Evolutionary conservation across 2,888 invertebrate genomes (phyloP).

Genomic region (Chrysotoxum bicinctum): DNA sequence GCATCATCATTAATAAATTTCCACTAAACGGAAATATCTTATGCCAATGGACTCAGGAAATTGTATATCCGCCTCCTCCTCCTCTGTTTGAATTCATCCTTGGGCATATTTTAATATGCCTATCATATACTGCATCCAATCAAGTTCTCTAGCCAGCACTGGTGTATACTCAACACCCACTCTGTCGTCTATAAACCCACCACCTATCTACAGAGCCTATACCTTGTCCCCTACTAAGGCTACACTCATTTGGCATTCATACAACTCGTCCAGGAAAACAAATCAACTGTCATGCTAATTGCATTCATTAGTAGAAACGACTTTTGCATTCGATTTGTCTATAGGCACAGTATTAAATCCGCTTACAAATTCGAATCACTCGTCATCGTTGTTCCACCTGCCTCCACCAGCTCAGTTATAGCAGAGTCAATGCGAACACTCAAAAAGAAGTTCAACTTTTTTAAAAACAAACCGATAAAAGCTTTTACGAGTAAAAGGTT

Average conservation of each 20-base stretch:
- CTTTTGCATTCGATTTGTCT: constrained; percentile 63
- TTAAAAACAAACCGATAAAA: constrained; percentile 26
- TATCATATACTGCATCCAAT: constrained; percentile 23
- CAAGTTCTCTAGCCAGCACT: constrained; percentile 19
- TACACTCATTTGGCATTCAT: constrained; percentile 56
- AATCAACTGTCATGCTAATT: constrained; percentile 71
- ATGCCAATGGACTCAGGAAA: constrained; percentile 34
- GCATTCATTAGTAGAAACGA: constrained; percentile 66
- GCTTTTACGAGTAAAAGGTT: constrained; percentile 34
- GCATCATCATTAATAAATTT: constrained; percentile 4
- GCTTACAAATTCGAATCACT: constrained; percentile 64
- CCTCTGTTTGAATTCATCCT: constrained; percentile 23
- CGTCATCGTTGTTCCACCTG: neutral
- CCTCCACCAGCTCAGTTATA: neutral
- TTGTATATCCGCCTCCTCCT: constrained; percentile 27
- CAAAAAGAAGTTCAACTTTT: constrained; percentile 37
- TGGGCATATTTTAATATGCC: constrained; percentile 26
- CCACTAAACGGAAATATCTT: constrained; percentile 28
- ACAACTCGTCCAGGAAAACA: constrained; percentile 60
- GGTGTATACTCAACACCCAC: constrained; percentile 3
- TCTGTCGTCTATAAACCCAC: neutral
- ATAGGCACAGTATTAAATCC: constrained; percentile 37
- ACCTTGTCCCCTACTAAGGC: constrained; percentile 14
- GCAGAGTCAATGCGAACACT: neutral
- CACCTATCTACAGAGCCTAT: neutral